Base-by-base conservation (phyloP, 1,140 invertebrate species). In the Aleiodes sp. region DNA sequence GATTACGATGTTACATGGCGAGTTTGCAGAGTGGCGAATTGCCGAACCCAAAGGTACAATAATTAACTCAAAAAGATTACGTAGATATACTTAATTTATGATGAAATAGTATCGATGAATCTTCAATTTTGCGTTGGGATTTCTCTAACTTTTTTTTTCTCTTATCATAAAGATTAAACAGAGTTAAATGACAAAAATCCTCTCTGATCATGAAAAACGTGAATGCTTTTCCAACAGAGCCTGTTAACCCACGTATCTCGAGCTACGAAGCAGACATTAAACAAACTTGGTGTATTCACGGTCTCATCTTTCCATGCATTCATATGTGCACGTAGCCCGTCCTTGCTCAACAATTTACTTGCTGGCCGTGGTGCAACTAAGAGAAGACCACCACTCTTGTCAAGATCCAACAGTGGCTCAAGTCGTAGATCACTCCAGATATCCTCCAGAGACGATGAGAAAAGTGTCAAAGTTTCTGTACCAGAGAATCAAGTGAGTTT, bases 251-350 rank as follows among this genome's bases (percentile, higher is more conserved):
- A 97, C 88, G 96, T 98, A 52, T 98, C 96, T 19, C 93, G 96
- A 76, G 92, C 94, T 73, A 98, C 96, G 61, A 99, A 99, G 88
- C 93, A 92, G 74, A 97, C 94, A 26, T 87, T 99, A 74, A 98
- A 98, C 86, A 95, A 96, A 79, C 87, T 98, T 75, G 97, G 97
- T 52, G 96, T 98, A 60, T 98, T 99, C 88, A 98, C 96, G 16
- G 97, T 98, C 43, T 98, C 96, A 39, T 98, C 96, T 56, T 98
- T 99, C 88, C 97, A 99, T 83, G 97, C 97, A 71, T 97, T 98
- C 84, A 97, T 98, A 68, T 98, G 96, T 82, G 96, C 97, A 26
- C 90, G 97, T 61, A 96, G 94, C 81, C 95, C 95, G 24, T 97
- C 95, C 57, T 87, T 97, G 73, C 89, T 98, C 46, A 97, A 96